A percentile compares a stretch with the other conserved stretches of the same genome.
Conservation (phyloP, 2,797 vertebrate species). For the Buceros bicornis region DNA sequence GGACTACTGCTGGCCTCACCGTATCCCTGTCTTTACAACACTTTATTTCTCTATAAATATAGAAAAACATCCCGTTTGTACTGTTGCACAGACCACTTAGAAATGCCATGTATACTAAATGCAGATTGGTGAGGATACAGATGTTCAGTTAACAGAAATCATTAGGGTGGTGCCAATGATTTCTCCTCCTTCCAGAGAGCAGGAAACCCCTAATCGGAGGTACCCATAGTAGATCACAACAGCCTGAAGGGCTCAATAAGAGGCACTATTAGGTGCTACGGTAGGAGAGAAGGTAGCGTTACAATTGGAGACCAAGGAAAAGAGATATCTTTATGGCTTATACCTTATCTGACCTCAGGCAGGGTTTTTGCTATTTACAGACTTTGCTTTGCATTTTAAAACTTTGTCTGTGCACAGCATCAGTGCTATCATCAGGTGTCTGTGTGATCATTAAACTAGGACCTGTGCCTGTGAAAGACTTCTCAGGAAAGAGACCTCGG, state of each 20-base stretch:
- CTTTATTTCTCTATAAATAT: background rate
- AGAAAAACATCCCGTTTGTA: background rate
- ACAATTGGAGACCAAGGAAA: background rate
- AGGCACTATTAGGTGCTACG: background rate
- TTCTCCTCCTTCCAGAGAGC: background rate
- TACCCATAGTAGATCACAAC: background rate
- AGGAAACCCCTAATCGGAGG: background rate
- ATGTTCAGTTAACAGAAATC: background rate
- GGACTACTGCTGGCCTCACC: background rate
- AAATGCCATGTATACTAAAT: background rate
- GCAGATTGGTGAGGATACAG: background rate
- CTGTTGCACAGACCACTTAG: background rate
- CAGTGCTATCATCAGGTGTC: background rate
- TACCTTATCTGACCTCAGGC: background rate
- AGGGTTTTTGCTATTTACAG: background rate
- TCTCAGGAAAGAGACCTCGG: background rate
- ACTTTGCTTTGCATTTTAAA: background rate
- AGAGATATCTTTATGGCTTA: background rate
- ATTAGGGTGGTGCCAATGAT: background rate
- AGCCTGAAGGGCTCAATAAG: background rate
- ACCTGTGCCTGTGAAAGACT: background rate
- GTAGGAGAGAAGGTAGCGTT: background rate
- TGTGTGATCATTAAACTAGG: background rate
- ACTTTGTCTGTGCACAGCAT: background rate
- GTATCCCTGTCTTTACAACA: background rate